These are phyloP conservation scores for Notechis scutatus DNA, from an alignment of 2,113 vertebrate species.

Conservation along the genomic window DNA sequence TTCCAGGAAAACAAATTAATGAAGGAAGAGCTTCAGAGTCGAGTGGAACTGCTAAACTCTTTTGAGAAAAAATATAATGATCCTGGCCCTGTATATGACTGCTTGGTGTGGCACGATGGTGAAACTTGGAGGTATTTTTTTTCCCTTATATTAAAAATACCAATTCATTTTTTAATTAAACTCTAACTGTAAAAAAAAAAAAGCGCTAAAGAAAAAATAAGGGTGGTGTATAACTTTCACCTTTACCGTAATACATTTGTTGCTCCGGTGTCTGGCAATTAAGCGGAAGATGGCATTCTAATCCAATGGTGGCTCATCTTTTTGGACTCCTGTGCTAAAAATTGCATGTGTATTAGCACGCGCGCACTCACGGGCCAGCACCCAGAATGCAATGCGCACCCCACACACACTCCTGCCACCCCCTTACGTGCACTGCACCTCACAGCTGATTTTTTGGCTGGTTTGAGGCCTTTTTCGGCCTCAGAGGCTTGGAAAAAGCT, in stretches of 20 bases:
- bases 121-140: constrained; percentile 83
- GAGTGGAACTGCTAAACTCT: constrained; percentile 87
- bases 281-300: background rate
- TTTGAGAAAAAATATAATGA: constrained; percentile 97
- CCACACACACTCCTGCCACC: too few species aligned
- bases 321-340: too few species aligned
- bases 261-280: background rate
- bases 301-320: too few species aligned
- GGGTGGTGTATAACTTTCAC: background rate
- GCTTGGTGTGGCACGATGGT: constrained; percentile 92
- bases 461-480: too few species aligned
- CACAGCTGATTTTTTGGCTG: too few species aligned
- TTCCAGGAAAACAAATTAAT: constrained; percentile 85
- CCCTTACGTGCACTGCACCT: too few species aligned
- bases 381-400: too few species aligned
- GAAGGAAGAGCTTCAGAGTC: constrained; percentile 92
- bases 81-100: constrained; percentile 96
- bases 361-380: too few species aligned
- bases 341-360: too few species aligned
- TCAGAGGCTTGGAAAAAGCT: too few species aligned
- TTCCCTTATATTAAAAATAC: background rate
- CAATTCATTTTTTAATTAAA: background rate
- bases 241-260: too few species aligned
- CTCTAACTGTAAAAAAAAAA: background rate
- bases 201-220: background rate